Base-by-base conservation (phyloP, 2,888 invertebrate genomes). In the Villa cingulata region DNA sequence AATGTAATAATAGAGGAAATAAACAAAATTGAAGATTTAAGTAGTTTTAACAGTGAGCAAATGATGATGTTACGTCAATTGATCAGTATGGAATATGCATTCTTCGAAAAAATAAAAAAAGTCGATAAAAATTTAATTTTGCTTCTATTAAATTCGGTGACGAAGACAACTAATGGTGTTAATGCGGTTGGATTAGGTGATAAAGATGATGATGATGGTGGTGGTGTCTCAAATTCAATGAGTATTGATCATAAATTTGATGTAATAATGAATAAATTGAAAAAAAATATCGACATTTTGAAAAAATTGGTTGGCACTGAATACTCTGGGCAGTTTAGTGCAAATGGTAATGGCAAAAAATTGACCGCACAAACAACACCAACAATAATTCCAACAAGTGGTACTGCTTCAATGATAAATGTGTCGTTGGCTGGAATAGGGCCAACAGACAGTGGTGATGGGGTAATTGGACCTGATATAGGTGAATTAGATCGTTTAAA, bases 71-170 rank as follows among this genome's bases (percentile, higher is more conserved):
- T 68, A 1, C 57, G 59, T 1, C 55, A 57, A n/a, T 55, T 62
- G 1, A 62, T 68, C 4, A 56, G 54, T 12, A 48, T 52, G 0
- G 68, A 68, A 38, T 59, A 57, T 32, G 37, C 42, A 1, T 67
- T 68, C 52, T 66, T 68, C 47, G 62, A 64, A 34, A 66, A 65
- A 50, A 57, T 68, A 1, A 61, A 65, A 44, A 61, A 65, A 47
- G 60, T 66, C 4, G 67, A 68, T 49, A 62, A 61, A 38, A 67
- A 66, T 49, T 54, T 68, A 0, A 62, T 66, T 9, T 54, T 63
- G 6, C 46, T 68, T 16, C 46, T 68, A 3, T 51, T 68, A 2
- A 68, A 68, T 55, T 67, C 68, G 0, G 55, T 65, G 1, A 62
- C 62, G 2, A 56, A 51, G 39, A 29, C 37, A 6, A 32, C 18